A percentile compares a stretch with the other conserved stretches of the same genome.
Evolutionary conservation across 1,140 invertebrate species (phyloP).

Genomic region (Nasonia longicornis): DNA sequence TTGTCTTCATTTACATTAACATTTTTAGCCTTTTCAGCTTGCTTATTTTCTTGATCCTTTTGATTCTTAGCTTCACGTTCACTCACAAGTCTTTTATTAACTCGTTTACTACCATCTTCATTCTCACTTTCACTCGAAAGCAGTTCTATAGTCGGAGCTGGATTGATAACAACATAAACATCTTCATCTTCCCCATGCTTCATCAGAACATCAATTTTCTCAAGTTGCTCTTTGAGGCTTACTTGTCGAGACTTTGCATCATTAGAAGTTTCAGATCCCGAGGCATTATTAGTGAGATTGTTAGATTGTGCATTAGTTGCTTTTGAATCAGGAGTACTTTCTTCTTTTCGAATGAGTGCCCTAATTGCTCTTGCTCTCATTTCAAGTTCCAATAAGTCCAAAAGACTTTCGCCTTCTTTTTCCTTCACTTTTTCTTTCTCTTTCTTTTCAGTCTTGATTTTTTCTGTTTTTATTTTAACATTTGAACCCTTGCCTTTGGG

Average conservation of each 20-base stretch:
- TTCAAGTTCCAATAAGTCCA: slow-evolving; percentile 70
- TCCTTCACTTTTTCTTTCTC: slow-evolving; percentile 53
- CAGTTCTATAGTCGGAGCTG: slow-evolving; percentile 64
- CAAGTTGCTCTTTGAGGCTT: slow-evolving; percentile 53
- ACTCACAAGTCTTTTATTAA: slow-evolving; percentile 54
- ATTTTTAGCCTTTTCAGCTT: slow-evolving; percentile 9
- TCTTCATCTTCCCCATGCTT: slow-evolving; percentile 64
- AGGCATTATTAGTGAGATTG: slow-evolving; percentile 36
- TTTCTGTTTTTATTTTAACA: slow-evolving; percentile 48
- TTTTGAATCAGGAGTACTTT: slow-evolving; percentile 52
- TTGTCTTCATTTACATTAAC: slow-evolving; percentile 32
- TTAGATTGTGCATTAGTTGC: neutral
- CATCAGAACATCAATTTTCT: slow-evolving; percentile 56
- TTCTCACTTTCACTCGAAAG: slow-evolving; percentile 63
- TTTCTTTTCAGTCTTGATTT: slow-evolving; percentile 52
- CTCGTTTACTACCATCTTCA: slow-evolving; percentile 50
- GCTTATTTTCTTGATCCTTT: slow-evolving; percentile 20
- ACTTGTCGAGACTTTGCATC: slow-evolving; percentile 48
- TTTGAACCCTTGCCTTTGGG: slow-evolving; percentile 46
- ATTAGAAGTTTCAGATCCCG: slow-evolving; percentile 41
- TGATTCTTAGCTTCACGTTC: slow-evolving; percentile 48
- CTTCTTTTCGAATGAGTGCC: slow-evolving; percentile 69
- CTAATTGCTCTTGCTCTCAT: slow-evolving; percentile 71
- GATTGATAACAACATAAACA: slow-evolving; percentile 64
- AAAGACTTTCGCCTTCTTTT: slow-evolving; percentile 69